These are phyloP conservation scores for Eupithecia abbreviata DNA, from an alignment of 2,888 invertebrate species.

Conservation along the genomic window DNA sequence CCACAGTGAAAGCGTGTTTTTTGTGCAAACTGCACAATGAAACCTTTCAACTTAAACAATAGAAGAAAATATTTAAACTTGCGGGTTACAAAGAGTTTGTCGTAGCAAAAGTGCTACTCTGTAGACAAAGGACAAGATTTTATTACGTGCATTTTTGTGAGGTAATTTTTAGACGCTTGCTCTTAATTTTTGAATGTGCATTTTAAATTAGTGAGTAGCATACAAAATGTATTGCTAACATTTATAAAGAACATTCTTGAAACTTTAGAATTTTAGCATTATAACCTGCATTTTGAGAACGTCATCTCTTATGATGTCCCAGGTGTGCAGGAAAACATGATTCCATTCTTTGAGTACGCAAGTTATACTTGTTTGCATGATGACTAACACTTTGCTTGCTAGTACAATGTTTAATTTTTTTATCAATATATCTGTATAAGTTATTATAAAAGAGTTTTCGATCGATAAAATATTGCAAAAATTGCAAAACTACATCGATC, in stretches of 20 bases:
- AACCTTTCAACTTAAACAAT: neutral
- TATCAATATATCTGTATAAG: too few species aligned
- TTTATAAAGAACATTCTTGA: neutral
- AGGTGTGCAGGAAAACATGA: too few species aligned
- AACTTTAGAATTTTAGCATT: neutral
- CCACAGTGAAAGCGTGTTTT: neutral
- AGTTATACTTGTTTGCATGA: neutral
- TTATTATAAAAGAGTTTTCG: neutral
- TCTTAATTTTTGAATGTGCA: neutral
- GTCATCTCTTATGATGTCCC: too few species aligned
- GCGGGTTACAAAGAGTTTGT: neutral
- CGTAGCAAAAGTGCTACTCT: slow-evolving; percentile 21
- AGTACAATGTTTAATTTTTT: neutral
- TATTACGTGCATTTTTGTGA: slow-evolving; percentile 18
- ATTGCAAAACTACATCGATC: neutral
- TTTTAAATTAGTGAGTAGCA: neutral
- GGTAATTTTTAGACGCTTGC: neutral
- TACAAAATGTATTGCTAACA: neutral
- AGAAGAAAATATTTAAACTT: neutral
- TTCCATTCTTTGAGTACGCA: too few species aligned
- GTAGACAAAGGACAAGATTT: slow-evolving; percentile 30
- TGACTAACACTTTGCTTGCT: neutral
- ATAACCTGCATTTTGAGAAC: too few species aligned
- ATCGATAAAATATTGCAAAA: neutral
- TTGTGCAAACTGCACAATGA: neutral